These are phyloP conservation scores for Psephotus haematonotus DNA, from an alignment of 2,113 vertebrate genomes.

Conservation along the genomic window DNA sequence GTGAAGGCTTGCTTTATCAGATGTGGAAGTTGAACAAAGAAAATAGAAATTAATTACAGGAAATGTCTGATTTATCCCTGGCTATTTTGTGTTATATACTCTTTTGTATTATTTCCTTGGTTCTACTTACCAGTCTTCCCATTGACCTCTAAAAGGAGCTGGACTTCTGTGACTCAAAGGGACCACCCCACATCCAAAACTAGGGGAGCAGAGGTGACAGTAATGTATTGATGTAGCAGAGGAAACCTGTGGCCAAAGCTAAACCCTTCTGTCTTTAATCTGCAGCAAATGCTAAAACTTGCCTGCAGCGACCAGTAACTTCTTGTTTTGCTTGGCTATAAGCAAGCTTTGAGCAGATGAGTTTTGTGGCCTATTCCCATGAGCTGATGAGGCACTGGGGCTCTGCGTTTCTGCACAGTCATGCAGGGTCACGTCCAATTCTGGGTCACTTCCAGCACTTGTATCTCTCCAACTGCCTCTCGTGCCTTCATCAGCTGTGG, in stretches of 20 bases:
- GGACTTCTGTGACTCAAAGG: neutral
- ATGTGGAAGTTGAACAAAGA: neutral
- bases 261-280: neutral
- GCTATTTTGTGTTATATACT: neutral
- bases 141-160: neutral
- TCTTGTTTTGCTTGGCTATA: neutral
- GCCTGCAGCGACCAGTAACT: neutral
- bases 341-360: neutral
- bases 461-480: too few species aligned
- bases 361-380: rapidly evolving
- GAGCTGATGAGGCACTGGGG: rapidly evolving
- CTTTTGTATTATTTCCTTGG: neutral
- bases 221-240: neutral
- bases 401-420: neutral
- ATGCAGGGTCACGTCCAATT: rapidly evolving
- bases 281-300: neutral
- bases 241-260: neutral
- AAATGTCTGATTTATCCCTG: neutral
- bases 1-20: neutral
- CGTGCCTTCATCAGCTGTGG: neutral
- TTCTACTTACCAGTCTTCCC: neutral
- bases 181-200: neutral
- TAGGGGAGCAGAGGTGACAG: neutral
- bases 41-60: neutral
- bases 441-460: neutral